Evolutionary conservation across 1,140 invertebrate genomes (phyloP).

Genomic region (Cydia amplana): DNA sequence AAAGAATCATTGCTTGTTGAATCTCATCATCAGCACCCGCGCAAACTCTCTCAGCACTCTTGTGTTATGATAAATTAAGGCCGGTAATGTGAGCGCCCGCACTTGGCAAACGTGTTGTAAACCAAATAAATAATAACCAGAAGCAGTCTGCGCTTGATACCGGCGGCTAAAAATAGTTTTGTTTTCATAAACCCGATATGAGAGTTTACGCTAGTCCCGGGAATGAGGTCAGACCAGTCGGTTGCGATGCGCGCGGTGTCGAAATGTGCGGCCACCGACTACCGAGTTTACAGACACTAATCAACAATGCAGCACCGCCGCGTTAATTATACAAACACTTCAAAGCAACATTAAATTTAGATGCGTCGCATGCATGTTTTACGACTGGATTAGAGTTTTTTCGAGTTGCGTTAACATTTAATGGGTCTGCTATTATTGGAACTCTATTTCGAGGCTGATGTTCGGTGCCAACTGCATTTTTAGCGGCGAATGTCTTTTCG

Average conservation of each 20-base stretch:
- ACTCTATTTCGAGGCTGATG: constrained; percentile 24
- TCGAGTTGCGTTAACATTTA: constrained; percentile 6
- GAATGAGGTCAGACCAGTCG: constrained; percentile 76
- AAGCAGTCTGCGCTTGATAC: constrained; percentile 64
- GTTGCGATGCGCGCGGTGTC: constrained; percentile 51
- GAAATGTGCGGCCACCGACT: constrained; percentile 40
- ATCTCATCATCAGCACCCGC: constrained; percentile 5
- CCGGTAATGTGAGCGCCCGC: constrained; percentile 56
- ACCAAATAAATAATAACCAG: constrained; percentile 71
- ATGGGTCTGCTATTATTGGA: constrained; percentile 28
- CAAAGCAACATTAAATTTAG: constrained; percentile 28
- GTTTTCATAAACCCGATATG: constrained; percentile 76
- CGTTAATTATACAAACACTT: constrained; percentile 32
- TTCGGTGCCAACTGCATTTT: constrained; percentile 31
- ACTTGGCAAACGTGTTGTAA: constrained; percentile 70
- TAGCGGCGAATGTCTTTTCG: neutral
- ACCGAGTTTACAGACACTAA: constrained; percentile 57
- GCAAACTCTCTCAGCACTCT: constrained; percentile 32
- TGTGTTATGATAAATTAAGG: constrained; percentile 63
- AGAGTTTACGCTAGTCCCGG: constrained; percentile 71
- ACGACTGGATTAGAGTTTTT: constrained; percentile 26
- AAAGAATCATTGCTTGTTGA: constrained; percentile 19
- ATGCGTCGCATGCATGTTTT: constrained; percentile 30
- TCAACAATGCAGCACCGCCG: constrained; percentile 48
- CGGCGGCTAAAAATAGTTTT: constrained; percentile 69